Conservation (phyloP, 2,113 vertebrate genomes). For the Malurus alboscapulatus region DNA sequence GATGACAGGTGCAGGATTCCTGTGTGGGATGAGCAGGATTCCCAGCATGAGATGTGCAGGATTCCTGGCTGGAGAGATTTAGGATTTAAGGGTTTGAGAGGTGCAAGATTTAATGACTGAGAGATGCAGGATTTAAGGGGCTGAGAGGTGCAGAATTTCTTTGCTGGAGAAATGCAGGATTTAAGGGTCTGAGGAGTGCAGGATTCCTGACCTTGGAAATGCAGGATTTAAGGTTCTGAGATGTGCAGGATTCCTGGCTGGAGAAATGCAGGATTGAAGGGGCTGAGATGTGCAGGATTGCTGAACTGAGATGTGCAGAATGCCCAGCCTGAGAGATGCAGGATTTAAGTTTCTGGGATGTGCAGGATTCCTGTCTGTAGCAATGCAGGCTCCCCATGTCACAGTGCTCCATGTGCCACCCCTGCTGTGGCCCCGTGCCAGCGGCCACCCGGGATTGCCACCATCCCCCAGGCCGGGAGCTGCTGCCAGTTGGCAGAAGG, state of each 20-base stretch:
- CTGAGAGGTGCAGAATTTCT: no score
- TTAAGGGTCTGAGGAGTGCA: fast-evolving
- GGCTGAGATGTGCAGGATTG: no score
- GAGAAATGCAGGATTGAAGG: no score
- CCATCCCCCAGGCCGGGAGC: not conserved
- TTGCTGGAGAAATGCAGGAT: no score
- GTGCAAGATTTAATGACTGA: not conserved
- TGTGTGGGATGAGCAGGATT: not conserved
- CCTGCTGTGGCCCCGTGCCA: not conserved
- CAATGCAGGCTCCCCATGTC: not conserved
- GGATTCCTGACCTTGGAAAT: fast-evolving
- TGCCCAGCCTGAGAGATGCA: no score
- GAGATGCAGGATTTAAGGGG: no score
- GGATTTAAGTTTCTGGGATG: not conserved
- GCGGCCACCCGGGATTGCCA: not conserved
- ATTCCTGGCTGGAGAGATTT: not conserved
- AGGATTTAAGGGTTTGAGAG: not conserved
- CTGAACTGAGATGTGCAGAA: no score
- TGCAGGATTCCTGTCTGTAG: not conserved
- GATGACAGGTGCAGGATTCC: not conserved
- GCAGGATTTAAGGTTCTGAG: no score
- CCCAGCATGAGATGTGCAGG: not conserved
- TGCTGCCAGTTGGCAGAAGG: conserved; percentile 44
- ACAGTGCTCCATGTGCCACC: not conserved
- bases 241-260: not conserved